These are phyloP conservation scores for Enchytraeus crypticus DNA, from an alignment of 2,888 invertebrate genomes.

Conservation along the genomic window DNA sequence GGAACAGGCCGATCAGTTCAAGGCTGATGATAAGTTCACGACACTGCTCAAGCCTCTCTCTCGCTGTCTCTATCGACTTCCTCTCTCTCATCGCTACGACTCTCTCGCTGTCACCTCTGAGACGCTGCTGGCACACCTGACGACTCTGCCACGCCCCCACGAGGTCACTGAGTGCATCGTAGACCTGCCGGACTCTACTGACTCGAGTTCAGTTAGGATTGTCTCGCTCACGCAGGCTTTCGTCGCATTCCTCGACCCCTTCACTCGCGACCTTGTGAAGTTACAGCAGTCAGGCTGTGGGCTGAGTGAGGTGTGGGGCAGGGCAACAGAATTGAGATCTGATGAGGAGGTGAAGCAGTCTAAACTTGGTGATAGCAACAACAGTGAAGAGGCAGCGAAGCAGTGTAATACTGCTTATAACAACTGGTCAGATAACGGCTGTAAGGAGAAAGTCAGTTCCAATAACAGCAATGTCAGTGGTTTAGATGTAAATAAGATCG, in stretches of 20 bases:
- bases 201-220: neutral
- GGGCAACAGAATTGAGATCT: too few relatives aligned
- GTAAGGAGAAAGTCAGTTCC: too few relatives aligned
- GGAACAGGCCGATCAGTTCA: constrained; percentile 7
- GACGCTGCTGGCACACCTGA: neutral
- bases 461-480: too few relatives aligned
- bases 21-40: neutral
- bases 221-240: neutral
- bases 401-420: too few relatives aligned
- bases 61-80: neutral
- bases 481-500: too few relatives aligned
- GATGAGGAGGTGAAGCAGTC: too few relatives aligned
- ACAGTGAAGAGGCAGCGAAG: too few relatives aligned
- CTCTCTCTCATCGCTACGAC: neutral
- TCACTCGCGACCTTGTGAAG: neutral
- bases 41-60: neutral
- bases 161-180: neutral
- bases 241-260: neutral
- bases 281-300: too few relatives aligned
- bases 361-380: too few relatives aligned
- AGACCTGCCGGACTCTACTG: neutral
- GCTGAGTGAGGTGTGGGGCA: too few relatives aligned
- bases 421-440: too few relatives aligned
- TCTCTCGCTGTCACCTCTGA: neutral
- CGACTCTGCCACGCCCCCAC: neutral